Base-by-base conservation (phyloP, 2,113 vertebrate species). In the Rhinichthys klamathensis region DNA sequence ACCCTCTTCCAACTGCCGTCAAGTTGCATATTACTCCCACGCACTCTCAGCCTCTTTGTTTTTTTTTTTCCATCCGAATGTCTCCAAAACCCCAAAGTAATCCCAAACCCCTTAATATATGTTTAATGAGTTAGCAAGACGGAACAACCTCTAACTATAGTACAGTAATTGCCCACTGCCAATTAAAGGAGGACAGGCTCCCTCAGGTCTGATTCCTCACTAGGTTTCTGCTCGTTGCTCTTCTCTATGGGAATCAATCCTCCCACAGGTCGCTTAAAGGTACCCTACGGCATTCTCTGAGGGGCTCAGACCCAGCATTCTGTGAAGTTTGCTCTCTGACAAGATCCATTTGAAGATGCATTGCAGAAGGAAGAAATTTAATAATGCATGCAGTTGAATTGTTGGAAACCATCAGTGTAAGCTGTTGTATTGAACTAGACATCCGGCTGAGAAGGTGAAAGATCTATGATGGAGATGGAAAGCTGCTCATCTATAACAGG, bases 251-350 rank as follows among this genome's bases (percentile, higher is more conserved):
- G 75, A 86, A 77, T 51, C 70, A 73, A 73, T 75, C 79, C 69
- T 73, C 84, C 77, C 75, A 84, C 76, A 56, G 80, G 69, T 80
- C 61, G 67, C 81, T 84, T 84, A 65, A 83, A 82, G 84, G 87
- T 56, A 49, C 75, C 87, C 77, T 73, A 25, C 73, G 69, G 87
- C 60, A 38, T 60, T 72, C 69, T 86, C 87, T 18, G 25, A 84
- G 78, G 72, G 67, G 41, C 61, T 74, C 54, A 58, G 73, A n/a
- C 61, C 54, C 65, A 21, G 76, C 46, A 80, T 69, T 76, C 65
- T 70, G 81, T 80, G 76, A 86, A 75, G 87, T 74, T 56, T 67
- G 81, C 84, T 76, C 70, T 61, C 54, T 80, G 84, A 88, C 87
- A 86, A 86, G 76, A 73, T 73, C 80, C 56, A 77, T 78, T 74